phyloP scores from a whole-genome alignment of 2,888 invertebrate species.

The Nemapogon koenigi region DNA sequence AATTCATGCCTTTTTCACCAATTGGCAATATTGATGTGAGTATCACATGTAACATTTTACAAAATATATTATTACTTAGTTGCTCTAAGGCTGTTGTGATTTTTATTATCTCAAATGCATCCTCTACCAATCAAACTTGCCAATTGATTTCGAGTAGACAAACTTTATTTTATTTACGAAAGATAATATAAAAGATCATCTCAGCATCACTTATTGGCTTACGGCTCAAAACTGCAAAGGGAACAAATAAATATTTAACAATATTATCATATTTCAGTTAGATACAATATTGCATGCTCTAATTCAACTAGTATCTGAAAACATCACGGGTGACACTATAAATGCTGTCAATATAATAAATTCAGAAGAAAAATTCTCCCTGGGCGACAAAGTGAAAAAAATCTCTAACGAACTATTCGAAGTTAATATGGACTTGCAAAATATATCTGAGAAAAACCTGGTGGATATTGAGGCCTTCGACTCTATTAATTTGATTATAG shows the following conservation, averaged over 20 bases:
- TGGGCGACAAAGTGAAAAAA: background rate
- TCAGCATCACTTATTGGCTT: too few species aligned
- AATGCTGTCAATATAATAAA: slow-evolving; percentile 18
- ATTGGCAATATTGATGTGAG: slow-evolving; percentile 8
- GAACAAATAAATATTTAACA: too few species aligned
- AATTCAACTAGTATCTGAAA: slow-evolving; percentile 24
- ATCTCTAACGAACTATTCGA: slow-evolving; percentile 1
- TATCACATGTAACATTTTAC: too few species aligned
- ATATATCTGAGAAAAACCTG: background rate
- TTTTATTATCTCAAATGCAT: too few species aligned
- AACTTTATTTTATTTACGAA: too few species aligned
- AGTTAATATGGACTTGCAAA: background rate
- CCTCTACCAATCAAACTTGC: too few species aligned
- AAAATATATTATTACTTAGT: too few species aligned
- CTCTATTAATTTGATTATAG: slow-evolving; percentile 1
- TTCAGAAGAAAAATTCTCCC: background rate
- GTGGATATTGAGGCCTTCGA: background rate
- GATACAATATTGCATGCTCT: slow-evolving; percentile 13
- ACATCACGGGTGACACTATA: slow-evolving; percentile 19
- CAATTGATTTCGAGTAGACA: too few species aligned
- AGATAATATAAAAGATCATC: too few species aligned
- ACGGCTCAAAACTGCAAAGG: too few species aligned
- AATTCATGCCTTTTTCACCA: slow-evolving; percentile 9
- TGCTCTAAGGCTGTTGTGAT: too few species aligned
- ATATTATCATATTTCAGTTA: too few species aligned